These are phyloP conservation scores for Tetramorium simillimum DNA, from an alignment of 1,140 invertebrate species.

Conservation along the genomic window DNA sequence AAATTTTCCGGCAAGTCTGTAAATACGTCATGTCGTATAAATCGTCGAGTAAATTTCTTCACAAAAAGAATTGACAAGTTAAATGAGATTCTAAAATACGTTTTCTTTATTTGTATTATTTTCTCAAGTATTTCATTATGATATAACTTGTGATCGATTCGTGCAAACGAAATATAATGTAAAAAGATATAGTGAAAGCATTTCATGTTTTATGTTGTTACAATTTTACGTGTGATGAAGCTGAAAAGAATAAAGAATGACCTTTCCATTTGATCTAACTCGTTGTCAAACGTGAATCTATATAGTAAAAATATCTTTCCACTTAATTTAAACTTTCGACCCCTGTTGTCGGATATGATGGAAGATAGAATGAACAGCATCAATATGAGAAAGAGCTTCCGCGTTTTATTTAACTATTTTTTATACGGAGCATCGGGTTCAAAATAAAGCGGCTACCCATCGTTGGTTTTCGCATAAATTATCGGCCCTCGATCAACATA, in stretches of 20 bases:
- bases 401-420: slow-evolving; percentile 64
- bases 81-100: not conserved
- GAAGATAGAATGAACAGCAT: slow-evolving; percentile 4
- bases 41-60: not conserved
- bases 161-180: not conserved
- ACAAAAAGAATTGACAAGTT: not conserved
- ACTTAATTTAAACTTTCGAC: slow-evolving; percentile 32
- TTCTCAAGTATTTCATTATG: not conserved
- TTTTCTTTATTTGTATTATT: not conserved
- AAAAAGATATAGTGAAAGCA: not conserved
- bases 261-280: slow-evolving; percentile 66
- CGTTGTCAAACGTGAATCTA: not conserved
- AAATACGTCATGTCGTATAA: not conserved
- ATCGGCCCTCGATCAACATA: slow-evolving; percentile 60
- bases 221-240: slow-evolving; percentile 62
- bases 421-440: slow-evolving; percentile 8
- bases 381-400: slow-evolving; percentile 10
- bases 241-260: not conserved
- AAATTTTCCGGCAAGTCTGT: not conserved
- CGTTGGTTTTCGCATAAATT: slow-evolving; percentile 67
- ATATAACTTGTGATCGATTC: not conserved
- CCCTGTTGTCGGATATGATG: slow-evolving; percentile 6
- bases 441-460: slow-evolving; percentile 20
- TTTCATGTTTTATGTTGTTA: not conserved
- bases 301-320: not conserved